Percentiles rank a stretch among this genome's conserved stretches.
These are phyloP conservation scores for Lagria hirta DNA, from an alignment of 2,888 invertebrate species.

Conservation along the genomic window DNA sequence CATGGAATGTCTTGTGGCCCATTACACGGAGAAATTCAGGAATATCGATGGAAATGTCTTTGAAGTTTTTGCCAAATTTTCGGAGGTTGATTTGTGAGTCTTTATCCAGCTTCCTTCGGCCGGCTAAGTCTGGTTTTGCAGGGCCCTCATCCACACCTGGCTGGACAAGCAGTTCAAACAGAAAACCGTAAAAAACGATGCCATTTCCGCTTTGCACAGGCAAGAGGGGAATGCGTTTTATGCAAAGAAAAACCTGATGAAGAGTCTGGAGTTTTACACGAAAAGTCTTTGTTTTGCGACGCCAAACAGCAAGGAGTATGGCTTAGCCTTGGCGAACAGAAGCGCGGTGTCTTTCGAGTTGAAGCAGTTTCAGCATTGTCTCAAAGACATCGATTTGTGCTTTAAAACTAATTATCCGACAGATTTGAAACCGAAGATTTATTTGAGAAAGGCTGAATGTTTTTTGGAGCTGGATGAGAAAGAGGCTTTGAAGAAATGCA, in stretches of 20 bases:
- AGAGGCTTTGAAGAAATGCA: constrained; percentile 39
- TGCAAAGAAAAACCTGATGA: constrained; percentile 56
- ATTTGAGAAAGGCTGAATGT: constrained; percentile 67
- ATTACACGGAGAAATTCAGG: constrained; percentile 42
- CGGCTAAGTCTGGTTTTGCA: constrained; percentile 26
- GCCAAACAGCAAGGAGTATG: constrained; percentile 59
- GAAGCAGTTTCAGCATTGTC: constrained; percentile 63
- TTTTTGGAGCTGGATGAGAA: constrained; percentile 56
- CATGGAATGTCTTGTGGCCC: constrained; percentile 44
- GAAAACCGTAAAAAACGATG: constrained; percentile 45
- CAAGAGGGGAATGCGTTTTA: constrained; percentile 63
- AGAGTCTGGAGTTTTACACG: constrained; percentile 62
- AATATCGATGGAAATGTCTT: constrained; percentile 44
- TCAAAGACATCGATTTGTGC: constrained; percentile 65
- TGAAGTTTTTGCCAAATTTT: constrained; percentile 43
- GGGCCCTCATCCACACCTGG: constrained; percentile 48
- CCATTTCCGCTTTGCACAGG: constrained; percentile 47
- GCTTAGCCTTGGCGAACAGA: constrained; percentile 68
- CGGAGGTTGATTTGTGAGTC: constrained; percentile 42
- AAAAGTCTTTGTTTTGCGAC: constrained; percentile 64
- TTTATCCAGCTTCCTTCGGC: constrained; percentile 3
- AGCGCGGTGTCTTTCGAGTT: constrained; percentile 66
- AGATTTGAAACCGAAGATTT: constrained; percentile 65
- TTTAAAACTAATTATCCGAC: constrained; percentile 64
- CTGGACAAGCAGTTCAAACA: constrained; percentile 44